Percentiles rank a stretch among this genome's conserved stretches.
These are phyloP conservation scores for Seriola quinqueradiata DNA, from an alignment of 2,113 vertebrate genomes.

Conservation along the genomic window DNA sequence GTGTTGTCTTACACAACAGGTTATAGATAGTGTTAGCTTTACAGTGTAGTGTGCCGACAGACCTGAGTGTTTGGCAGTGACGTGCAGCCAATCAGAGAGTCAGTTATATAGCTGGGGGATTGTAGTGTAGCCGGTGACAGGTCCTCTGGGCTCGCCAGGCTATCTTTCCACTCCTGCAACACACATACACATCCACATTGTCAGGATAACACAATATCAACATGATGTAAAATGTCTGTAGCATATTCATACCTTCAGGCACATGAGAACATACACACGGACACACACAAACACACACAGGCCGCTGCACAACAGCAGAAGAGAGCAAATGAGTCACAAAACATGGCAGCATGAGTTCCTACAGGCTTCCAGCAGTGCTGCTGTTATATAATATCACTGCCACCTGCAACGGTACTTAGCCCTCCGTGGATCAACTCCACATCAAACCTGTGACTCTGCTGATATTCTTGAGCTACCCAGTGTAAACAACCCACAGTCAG, in stretches of 20 bases:
- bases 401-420: conserved; percentile 30
- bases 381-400: conserved; percentile 39
- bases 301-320: conserved; percentile 2
- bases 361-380: conserved; percentile 26
- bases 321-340: conserved; percentile 22
- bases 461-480: neutral
- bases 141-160: conserved; percentile 78
- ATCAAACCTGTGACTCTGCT: conserved; percentile 34
- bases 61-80: conserved; percentile 79
- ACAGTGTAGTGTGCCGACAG: conserved; percentile 27
- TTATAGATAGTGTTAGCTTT: neutral
- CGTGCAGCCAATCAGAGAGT: conserved; percentile 77
- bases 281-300: neutral
- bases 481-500: conserved; percentile 43
- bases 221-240: conserved; percentile 10
- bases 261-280: neutral
- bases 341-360: conserved; percentile 9
- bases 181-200: conserved; percentile 22
- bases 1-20: neutral
- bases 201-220: conserved; percentile 40
- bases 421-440: neutral
- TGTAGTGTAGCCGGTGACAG: conserved; percentile 78
- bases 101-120: conserved; percentile 78
- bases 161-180: conserved; percentile 84
- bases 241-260: neutral